Conservation (phyloP, 2,888 invertebrate genomes). For the Perizoma flavofasciatum region DNA sequence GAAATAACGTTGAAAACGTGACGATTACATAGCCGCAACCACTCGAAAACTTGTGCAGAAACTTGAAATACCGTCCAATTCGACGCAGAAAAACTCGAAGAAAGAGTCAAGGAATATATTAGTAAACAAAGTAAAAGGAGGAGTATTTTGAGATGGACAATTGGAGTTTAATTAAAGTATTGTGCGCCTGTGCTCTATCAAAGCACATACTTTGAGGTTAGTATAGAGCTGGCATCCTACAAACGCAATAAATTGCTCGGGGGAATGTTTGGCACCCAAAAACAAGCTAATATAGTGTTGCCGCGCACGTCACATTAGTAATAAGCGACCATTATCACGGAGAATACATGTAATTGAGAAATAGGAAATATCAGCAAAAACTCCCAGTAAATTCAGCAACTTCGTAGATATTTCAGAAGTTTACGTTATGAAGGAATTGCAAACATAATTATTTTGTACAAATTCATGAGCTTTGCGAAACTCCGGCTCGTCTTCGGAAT, state of each 20-base stretch:
- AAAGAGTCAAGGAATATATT: slow-evolving; percentile 34
- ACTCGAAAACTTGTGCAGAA: slow-evolving; percentile 30
- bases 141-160: slow-evolving; percentile 18
- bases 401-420: slow-evolving; percentile 2
- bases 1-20: slow-evolving; percentile 41
- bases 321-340: neutral
- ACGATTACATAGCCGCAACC: slow-evolving; percentile 35
- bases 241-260: slow-evolving; percentile 10
- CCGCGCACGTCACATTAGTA: no score
- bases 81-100: slow-evolving; percentile 38
- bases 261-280: slow-evolving; percentile 4
- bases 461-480: slow-evolving; percentile 1
- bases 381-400: no score
- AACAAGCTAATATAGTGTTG: neutral
- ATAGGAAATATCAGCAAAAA: no score
- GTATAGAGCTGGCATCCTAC: slow-evolving; percentile 14
- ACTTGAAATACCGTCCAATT: slow-evolving; percentile 38
- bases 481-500: neutral
- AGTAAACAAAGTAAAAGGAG: slow-evolving; percentile 38
- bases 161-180: slow-evolving; percentile 35
- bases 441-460: slow-evolving; percentile 11
- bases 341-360: no score
- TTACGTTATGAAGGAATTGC: slow-evolving; percentile 11
- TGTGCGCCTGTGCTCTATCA: slow-evolving; percentile 11
- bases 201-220: slow-evolving; percentile 28